A percentile compares a stretch with the other conserved stretches of the same genome.
Evolutionary conservation across 2,113 vertebrate genomes (phyloP).

Genomic region (Tragelaphus strepsiceros): DNA sequence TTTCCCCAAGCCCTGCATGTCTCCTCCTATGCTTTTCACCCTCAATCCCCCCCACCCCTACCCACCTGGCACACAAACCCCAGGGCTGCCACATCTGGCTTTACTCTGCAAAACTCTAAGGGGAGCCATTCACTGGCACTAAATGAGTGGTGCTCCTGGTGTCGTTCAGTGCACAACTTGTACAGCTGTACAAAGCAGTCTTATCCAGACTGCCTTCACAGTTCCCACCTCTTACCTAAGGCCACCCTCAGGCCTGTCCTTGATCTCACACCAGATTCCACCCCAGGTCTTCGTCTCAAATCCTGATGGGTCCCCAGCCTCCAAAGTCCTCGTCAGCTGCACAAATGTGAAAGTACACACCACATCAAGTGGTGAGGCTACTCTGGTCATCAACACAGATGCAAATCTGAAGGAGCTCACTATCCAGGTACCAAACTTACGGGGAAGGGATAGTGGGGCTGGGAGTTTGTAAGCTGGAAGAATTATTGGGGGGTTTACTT

Average conservation of each 20-base stretch:
- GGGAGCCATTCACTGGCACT: background rate
- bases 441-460: background rate
- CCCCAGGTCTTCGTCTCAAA: slow-evolving; percentile 80
- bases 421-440: slow-evolving; percentile 67
- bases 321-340: slow-evolving; percentile 57
- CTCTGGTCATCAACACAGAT: slow-evolving; percentile 75
- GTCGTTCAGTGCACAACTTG: background rate
- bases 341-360: background rate
- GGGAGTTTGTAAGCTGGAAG: background rate
- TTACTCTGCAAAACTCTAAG: background rate
- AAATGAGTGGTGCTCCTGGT: background rate
- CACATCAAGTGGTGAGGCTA: slow-evolving; percentile 72
- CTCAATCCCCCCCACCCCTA: background rate
- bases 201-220: background rate
- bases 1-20: background rate
- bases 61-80: background rate
- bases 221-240: background rate
- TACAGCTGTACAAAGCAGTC: background rate
- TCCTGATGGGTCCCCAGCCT: slow-evolving; percentile 81
- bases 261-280: background rate
- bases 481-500: background rate
- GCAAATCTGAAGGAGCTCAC: accelerated
- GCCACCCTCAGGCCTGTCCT: background rate
- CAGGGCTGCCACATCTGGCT: background rate
- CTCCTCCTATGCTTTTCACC: background rate